phyloP scores from a whole-genome alignment of 2,113 vertebrate genomes.

The Shinisaurus crocodilurus region DNA sequence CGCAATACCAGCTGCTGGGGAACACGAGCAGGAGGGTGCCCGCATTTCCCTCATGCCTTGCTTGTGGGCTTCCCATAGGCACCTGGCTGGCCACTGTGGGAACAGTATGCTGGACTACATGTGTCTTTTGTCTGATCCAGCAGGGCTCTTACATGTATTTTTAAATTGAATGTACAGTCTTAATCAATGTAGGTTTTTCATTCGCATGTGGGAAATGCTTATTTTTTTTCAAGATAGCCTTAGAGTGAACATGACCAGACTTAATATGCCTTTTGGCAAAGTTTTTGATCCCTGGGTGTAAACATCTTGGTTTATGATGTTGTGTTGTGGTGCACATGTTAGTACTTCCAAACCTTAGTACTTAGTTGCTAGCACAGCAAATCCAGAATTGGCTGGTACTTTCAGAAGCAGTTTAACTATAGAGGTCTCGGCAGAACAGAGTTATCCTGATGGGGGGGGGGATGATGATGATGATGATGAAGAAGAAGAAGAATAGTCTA shows the following conservation, averaged over 20 bases:
- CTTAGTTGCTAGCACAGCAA: constrained; percentile 15
- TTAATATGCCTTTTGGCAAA: background rate
- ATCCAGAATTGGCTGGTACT: background rate
- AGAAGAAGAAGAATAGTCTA: background rate
- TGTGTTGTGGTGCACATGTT: background rate
- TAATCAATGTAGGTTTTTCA: background rate
- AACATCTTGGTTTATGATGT: background rate
- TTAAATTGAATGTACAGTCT: background rate
- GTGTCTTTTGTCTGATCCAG: background rate
- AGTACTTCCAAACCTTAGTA: background rate
- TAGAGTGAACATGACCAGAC: background rate
- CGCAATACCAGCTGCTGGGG: background rate
- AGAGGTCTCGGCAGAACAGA: background rate
- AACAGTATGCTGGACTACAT: background rate
- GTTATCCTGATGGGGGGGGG: background rate
- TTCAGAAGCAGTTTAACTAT: background rate
- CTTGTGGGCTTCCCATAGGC: no score
- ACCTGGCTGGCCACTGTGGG: background rate
- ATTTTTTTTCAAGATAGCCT: background rate
- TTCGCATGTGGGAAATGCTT: background rate
- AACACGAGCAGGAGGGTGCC: background rate
- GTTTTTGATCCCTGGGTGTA: background rate
- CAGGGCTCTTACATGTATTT: background rate
- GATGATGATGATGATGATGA: no score
- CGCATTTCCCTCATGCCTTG: no score